Evolutionary conservation across 2,888 invertebrate genomes (phyloP).

Genomic region (Serripes groenlandicus): DNA sequence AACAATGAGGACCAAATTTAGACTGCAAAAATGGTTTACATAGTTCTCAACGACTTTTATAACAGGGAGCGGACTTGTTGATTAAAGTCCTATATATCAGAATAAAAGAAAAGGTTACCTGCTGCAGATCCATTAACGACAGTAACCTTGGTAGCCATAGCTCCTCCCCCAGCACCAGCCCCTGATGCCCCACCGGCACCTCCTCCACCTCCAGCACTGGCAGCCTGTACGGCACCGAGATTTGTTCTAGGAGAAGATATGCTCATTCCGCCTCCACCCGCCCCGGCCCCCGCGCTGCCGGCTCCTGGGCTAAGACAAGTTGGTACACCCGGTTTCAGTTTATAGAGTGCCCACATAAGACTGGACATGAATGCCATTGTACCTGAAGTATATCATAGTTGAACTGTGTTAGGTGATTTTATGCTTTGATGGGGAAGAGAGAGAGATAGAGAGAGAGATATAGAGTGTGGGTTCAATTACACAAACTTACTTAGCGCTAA

Average conservation of each 20-base stretch:
- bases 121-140: constrained; percentile 70
- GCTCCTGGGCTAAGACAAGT: constrained; percentile 69
- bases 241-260: constrained; percentile 80
- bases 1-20: too few species aligned
- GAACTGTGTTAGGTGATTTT: too few species aligned
- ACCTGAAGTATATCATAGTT: too few species aligned
- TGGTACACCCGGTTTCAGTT: constrained; percentile 81
- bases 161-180: constrained; percentile 66
- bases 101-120: constrained; percentile 32
- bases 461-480: too few species aligned
- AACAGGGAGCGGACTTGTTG: too few species aligned
- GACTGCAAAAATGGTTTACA: too few species aligned
- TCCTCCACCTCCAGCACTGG: constrained; percentile 66
- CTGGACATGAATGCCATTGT: constrained; percentile 78
- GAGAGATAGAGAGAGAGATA: too few species aligned
- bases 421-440: too few species aligned
- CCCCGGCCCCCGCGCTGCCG: constrained; percentile 67
- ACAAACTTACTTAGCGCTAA: too few species aligned
- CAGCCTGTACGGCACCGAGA: constrained; percentile 73
- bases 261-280: constrained; percentile 65
- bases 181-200: constrained; percentile 71
- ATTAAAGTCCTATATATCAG: too few species aligned
- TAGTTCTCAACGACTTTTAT: too few species aligned
- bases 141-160: constrained; percentile 59
- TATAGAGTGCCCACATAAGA: constrained; percentile 83